Evolutionary conservation across 1,140 invertebrate species (phyloP).

Genomic region (Hesperophylax magnus): DNA sequence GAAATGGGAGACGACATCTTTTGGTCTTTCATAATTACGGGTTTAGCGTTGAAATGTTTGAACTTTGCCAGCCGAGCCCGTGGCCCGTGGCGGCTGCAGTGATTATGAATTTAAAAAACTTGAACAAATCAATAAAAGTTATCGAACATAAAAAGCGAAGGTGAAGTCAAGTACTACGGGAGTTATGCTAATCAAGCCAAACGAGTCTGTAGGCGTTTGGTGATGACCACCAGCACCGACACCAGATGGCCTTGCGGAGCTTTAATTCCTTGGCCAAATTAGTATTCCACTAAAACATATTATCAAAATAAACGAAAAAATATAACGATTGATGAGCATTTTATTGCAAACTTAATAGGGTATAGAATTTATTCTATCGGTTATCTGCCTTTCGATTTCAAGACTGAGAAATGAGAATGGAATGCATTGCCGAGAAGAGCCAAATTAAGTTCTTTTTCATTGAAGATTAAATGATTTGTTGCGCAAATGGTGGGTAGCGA

Average conservation of each 20-base stretch:
- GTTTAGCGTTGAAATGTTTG: not conserved
- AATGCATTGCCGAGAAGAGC: not conserved
- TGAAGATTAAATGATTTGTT: too few relatives aligned
- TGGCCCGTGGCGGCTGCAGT: not conserved
- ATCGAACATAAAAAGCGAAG: constrained; percentile 25
- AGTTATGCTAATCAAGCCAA: constrained; percentile 8
- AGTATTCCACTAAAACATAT: constrained; percentile 9
- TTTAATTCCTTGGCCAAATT: constrained; percentile 2
- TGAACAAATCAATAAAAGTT: constrained; percentile 2
- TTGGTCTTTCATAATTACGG: not conserved
- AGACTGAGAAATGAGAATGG: not conserved
- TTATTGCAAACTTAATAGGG: not conserved
- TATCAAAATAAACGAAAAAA: not conserved
- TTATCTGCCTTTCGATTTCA: constrained; percentile 6
- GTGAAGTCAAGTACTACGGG: constrained; percentile 4
- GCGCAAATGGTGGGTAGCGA: too few relatives aligned
- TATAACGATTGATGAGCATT: constrained; percentile 9
- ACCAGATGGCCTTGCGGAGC: not conserved
- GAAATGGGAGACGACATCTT: constrained; percentile 2
- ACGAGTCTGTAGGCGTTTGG: not conserved
- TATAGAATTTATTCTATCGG: not conserved
- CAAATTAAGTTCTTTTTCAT: too few relatives aligned
- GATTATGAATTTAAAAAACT: not conserved
- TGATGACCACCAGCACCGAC: not conserved
- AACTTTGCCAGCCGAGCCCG: not conserved